phyloP scores from a whole-genome alignment of 2,113 vertebrate species.

The Motacilla alba region DNA sequence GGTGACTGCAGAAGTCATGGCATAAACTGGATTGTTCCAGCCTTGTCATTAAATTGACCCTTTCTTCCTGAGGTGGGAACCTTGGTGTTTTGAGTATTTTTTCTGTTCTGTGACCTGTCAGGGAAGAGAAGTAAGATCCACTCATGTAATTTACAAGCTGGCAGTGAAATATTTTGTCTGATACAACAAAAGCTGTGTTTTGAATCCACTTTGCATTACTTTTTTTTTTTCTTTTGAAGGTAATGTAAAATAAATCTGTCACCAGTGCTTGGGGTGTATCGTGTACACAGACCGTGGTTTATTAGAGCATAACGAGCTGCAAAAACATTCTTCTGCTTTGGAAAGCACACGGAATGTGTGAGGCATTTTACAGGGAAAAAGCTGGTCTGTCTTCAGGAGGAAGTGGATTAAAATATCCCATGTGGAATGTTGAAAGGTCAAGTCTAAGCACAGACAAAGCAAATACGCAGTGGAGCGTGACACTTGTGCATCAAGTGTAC shows the following conservation, averaged over 20 bases:
- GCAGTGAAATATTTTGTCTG: neutral
- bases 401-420: neutral
- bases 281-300: neutral
- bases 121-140: neutral
- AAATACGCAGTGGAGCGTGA: neutral
- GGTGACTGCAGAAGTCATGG: neutral
- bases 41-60: neutral
- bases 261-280: neutral
- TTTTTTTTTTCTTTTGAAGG: neutral
- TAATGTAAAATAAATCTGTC: neutral
- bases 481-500: neutral
- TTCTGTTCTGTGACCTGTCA: neutral
- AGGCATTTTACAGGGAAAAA: neutral
- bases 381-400: neutral
- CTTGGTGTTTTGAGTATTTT: accelerated
- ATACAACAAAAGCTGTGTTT: neutral
- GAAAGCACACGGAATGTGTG: neutral
- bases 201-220: neutral
- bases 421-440: neutral
- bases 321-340: neutral
- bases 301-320: neutral
- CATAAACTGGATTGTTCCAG: neutral
- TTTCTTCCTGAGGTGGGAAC: neutral
- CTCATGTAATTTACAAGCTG: neutral
- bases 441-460: neutral